phyloP scores from a whole-genome alignment of 2,797 vertebrate species.

The Smutsia temminckii region DNA sequence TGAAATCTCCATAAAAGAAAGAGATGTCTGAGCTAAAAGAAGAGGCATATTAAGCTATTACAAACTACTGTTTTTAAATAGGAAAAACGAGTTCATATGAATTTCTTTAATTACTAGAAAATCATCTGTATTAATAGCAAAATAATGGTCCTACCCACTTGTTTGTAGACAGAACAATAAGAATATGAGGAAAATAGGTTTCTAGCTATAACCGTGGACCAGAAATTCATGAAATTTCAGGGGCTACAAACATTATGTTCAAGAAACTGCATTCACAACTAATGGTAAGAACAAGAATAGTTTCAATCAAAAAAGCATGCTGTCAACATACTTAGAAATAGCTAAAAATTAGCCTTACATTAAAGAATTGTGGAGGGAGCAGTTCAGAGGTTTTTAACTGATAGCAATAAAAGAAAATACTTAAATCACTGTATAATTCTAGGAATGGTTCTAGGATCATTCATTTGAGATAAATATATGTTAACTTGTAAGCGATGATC shows the following conservation, averaged over 20 bases:
- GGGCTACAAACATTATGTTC: background rate
- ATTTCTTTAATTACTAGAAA: conserved; percentile 8
- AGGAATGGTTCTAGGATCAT: background rate
- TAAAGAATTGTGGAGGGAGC: background rate
- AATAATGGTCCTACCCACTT: background rate
- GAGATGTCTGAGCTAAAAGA: background rate
- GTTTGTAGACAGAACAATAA: background rate
- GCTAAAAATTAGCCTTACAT: background rate
- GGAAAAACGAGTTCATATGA: background rate
- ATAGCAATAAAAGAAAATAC: background rate
- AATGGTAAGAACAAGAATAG: background rate
- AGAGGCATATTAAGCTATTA: background rate
- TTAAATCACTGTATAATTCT: background rate
- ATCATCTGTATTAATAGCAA: background rate
- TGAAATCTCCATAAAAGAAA: conserved; percentile 33
- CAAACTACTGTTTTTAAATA: background rate
- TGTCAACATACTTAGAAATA: background rate
- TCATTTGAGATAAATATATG: background rate
- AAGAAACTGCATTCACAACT: background rate
- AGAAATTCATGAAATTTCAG: background rate
- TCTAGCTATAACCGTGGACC: background rate
- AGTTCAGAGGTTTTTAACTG: background rate
- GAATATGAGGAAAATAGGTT: background rate
- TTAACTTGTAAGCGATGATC: background rate
- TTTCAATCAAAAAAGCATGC: background rate